Evolutionary conservation across 2,113 vertebrate species (phyloP).

Genomic region (Notothenia coriiceps): DNA sequence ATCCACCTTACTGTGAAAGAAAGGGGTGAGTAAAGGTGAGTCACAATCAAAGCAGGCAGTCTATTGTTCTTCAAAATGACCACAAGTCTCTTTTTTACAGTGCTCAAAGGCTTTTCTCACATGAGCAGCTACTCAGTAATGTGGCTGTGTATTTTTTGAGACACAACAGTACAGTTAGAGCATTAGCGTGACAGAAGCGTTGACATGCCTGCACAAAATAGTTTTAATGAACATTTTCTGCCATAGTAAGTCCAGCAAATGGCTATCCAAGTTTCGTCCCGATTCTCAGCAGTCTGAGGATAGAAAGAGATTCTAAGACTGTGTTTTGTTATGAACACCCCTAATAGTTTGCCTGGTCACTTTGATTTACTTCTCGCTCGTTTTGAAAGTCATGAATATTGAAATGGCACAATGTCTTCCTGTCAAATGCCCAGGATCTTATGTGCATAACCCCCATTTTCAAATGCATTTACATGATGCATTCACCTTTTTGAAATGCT

Average conservation of each 20-base stretch:
- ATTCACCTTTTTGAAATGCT: slow-evolving; percentile 28
- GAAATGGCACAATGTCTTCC: slow-evolving; percentile 45
- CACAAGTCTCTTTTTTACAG: not conserved
- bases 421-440: slow-evolving; percentile 39
- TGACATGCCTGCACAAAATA: not conserved
- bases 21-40: slow-evolving; percentile 15
- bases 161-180: not conserved
- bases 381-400: slow-evolving; percentile 63
- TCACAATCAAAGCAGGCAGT: slow-evolving; percentile 1
- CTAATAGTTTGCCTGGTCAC: slow-evolving; percentile 65
- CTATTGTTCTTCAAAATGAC: not conserved
- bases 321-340: slow-evolving; percentile 62
- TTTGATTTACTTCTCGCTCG: slow-evolving; percentile 60
- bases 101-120: not conserved
- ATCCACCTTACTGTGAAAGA: slow-evolving; percentile 9
- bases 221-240: not conserved
- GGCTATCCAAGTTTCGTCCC: not conserved
- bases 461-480: slow-evolving; percentile 6
- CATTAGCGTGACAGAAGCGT: not conserved
- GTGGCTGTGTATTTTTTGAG: slow-evolving; percentile 1
- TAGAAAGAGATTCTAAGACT: slow-evolving; percentile 15
- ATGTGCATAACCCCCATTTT: slow-evolving; percentile 46
- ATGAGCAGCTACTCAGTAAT: not conserved
- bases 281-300: slow-evolving; percentile 28
- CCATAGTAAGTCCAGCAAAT: not conserved